Conservation (phyloP, 2,888 invertebrate genomes). For the Drepana falcataria region DNA sequence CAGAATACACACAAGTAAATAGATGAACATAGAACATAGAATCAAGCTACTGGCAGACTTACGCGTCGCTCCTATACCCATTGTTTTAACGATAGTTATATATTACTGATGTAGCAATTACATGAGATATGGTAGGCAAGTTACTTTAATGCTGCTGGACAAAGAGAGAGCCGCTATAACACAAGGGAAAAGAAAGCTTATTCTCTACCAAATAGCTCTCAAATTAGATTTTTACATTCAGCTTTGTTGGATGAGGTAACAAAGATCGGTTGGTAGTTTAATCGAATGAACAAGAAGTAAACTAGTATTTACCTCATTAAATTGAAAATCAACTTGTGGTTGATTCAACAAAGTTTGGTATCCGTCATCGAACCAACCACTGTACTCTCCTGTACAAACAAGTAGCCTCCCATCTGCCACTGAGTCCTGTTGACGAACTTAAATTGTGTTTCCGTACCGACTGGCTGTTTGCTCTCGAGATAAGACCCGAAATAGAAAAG, state of each 20-base stretch:
- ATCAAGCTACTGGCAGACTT: too few species aligned
- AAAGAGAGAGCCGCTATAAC: too few species aligned
- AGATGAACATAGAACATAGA: too few species aligned
- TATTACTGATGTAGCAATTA: too few species aligned
- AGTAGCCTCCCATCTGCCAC: conserved; percentile 23
- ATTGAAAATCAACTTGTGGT: conserved; percentile 23
- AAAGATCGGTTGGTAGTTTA: conserved; percentile 1
- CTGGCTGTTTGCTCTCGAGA: conserved; percentile 41
- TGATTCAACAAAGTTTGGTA: conserved; percentile 29
- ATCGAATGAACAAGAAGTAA: neutral
- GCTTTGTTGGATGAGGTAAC: conserved; percentile 15
- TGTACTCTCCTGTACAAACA: conserved; percentile 33
- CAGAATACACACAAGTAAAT: too few species aligned
- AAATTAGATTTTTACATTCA: too few species aligned
- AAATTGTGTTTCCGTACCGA: conserved; percentile 56
- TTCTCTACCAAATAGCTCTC: too few species aligned
- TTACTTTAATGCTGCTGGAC: too few species aligned
- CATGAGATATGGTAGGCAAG: too few species aligned
- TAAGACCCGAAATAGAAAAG: conserved; percentile 37
- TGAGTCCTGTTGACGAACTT: conserved; percentile 58
- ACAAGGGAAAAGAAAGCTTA: too few species aligned
- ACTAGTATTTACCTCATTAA: conserved; percentile 9
- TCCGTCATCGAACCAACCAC: conserved; percentile 17
- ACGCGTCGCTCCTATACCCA: too few species aligned
- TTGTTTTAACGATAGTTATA: too few species aligned